Evolutionary conservation across 2,888 invertebrate genomes (phyloP).

Genomic region (Alitta virens): DNA sequence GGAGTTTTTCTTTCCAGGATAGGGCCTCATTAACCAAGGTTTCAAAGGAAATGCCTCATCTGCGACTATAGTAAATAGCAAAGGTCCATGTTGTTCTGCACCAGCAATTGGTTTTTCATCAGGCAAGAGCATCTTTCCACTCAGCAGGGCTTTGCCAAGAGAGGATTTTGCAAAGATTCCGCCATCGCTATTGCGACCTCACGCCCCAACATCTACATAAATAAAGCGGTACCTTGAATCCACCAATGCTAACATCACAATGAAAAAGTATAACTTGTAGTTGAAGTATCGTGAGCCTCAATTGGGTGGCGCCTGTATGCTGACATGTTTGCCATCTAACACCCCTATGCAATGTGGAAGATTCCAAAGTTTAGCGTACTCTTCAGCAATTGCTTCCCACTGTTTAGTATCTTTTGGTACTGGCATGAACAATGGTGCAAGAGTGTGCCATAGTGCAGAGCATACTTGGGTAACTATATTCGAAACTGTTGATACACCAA

Average conservation of each 20-base stretch:
- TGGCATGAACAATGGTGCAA: not conserved
- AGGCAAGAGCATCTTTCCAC: not conserved
- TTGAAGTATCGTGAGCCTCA: slow-evolving; percentile 40
- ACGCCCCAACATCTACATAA: slow-evolving; percentile 7
- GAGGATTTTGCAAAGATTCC: slow-evolving; percentile 6
- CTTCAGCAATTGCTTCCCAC: slow-evolving; percentile 15
- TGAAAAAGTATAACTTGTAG: slow-evolving; percentile 39
- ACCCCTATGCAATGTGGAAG: slow-evolving; percentile 46
- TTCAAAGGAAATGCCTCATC: slow-evolving; percentile 15
- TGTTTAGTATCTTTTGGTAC: not conserved
- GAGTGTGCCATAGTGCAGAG: not conserved
- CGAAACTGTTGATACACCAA: not conserved
- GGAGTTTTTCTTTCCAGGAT: not conserved
- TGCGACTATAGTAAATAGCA: slow-evolving; percentile 3
- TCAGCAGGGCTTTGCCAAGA: not conserved
- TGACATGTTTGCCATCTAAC: slow-evolving; percentile 45
- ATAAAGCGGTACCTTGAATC: slow-evolving; percentile 8
- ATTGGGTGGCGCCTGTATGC: slow-evolving; percentile 33
- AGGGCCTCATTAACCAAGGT: slow-evolving; percentile 4
- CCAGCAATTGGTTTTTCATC: not conserved
- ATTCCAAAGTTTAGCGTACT: slow-evolving; percentile 34
- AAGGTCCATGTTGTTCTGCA: slow-evolving; percentile 3
- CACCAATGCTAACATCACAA: slow-evolving; percentile 1
- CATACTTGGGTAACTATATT: slow-evolving; percentile 7
- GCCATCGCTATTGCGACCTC: slow-evolving; percentile 10